Percentiles rank a stretch among this genome's conserved stretches.
Evolutionary conservation across 2,797 vertebrate genomes (phyloP).

Genomic region (Molossus alvarezi): DNA sequence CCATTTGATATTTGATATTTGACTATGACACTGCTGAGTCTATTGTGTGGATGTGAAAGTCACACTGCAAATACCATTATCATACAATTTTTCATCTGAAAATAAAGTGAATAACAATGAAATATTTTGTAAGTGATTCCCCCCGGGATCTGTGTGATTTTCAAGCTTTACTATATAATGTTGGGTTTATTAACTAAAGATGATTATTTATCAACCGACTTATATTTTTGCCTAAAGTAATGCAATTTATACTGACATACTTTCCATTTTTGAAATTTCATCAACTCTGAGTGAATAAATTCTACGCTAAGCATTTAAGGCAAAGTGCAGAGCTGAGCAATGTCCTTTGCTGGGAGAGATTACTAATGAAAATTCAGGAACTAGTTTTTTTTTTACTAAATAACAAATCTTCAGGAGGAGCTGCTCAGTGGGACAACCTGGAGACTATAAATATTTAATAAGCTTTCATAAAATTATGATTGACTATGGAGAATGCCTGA

Average conservation of each 20-base stretch:
- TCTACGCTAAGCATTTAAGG: neutral
- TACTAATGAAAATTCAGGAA: neutral
- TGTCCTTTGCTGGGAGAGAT: neutral
- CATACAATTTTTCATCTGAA: neutral
- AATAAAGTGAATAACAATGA: constrained; percentile 20
- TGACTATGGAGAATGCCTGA: neutral
- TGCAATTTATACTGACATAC: neutral
- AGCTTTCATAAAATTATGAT: neutral
- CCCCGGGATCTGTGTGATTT: neutral
- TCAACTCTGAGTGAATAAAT: neutral
- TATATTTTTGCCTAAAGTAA: neutral
- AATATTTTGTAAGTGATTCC: neutral
- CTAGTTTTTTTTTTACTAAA: neutral
- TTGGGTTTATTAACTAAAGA: neutral
- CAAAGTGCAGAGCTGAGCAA: neutral
- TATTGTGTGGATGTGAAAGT: neutral
- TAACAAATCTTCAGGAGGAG: neutral
- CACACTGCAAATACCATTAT: rapidly evolving
- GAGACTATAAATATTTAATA: neutral
- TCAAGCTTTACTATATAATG: neutral
- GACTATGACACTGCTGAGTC: neutral
- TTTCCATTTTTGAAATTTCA: constrained; percentile 43
- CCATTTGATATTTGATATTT: neutral
- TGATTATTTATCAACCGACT: constrained; percentile 13
- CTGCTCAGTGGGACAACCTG: neutral